These are phyloP conservation scores for Zaprionus kolodkinae DNA, from an alignment of 1,140 invertebrate genomes.

Conservation along the genomic window DNA sequence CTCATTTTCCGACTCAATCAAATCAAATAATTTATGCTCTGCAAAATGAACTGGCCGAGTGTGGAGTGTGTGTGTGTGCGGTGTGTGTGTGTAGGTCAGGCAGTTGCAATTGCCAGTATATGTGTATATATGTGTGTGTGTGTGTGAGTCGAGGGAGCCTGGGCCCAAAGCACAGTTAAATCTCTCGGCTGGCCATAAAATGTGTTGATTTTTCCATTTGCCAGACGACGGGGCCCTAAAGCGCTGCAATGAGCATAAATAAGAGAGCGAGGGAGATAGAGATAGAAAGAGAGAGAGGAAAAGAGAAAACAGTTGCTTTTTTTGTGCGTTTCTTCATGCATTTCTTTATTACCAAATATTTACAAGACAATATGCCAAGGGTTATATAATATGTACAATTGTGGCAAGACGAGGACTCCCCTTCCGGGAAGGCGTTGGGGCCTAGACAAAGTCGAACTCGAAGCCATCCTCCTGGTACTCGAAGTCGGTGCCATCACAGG, in stretches of 20 bases:
- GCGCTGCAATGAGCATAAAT: slow-evolving; percentile 73
- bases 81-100: slow-evolving; percentile 66
- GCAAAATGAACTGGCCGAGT: slow-evolving; percentile 71
- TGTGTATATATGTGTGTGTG: slow-evolving; percentile 21
- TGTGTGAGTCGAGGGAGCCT: slow-evolving; percentile 29
- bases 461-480: slow-evolving; percentile 73
- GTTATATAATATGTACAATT: slow-evolving; percentile 14
- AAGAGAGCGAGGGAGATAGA: slow-evolving; percentile 23
- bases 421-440: neutral
- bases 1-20: slow-evolving; percentile 84
- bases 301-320: slow-evolving; percentile 5
- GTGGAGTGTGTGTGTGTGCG: slow-evolving; percentile 10
- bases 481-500: slow-evolving; percentile 59
- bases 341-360: slow-evolving; percentile 33
- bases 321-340: slow-evolving; percentile 6
- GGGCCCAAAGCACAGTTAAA: slow-evolving; percentile 70
- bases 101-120: slow-evolving; percentile 8
- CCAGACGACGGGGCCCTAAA: slow-evolving; percentile 58
- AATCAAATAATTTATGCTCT: slow-evolving; percentile 83
- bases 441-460: slow-evolving; percentile 48
- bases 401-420: neutral
- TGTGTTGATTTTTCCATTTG: slow-evolving; percentile 82
- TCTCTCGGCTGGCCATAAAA: slow-evolving; percentile 68
- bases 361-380: slow-evolving; percentile 27
- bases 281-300: slow-evolving; percentile 28